Percentiles rank a stretch among this genome's conserved stretches.
These are phyloP conservation scores for Tipula confusa DNA, from an alignment of 2,888 invertebrate genomes.

Conservation along the genomic window DNA sequence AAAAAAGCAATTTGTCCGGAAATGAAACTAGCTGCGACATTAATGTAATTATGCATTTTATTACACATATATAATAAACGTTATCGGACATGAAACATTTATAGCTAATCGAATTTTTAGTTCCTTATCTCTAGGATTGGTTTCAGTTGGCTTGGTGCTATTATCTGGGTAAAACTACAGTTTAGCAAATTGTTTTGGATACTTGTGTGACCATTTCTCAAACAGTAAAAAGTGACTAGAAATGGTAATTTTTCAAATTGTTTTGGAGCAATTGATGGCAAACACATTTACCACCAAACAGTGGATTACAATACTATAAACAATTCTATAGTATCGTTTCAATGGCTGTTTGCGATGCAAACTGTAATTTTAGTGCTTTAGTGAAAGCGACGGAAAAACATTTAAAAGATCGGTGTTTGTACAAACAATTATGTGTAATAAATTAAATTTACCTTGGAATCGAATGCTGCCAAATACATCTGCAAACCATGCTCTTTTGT, in stretches of 20 bases:
- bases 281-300: neutral
- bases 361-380: too few species aligned
- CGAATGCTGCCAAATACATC: neutral
- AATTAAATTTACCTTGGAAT: neutral
- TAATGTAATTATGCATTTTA: neutral
- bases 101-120: neutral
- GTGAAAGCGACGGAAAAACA: too few species aligned
- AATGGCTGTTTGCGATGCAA: too few species aligned
- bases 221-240: neutral
- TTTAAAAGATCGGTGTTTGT: neutral
- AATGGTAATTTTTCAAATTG: neutral
- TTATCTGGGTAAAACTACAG: conserved; percentile 35
- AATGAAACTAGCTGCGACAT: neutral
- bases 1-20: neutral
- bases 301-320: neutral
- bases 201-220: neutral
- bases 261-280: neutral
- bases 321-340: neutral
- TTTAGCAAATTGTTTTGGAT: conserved; percentile 33
- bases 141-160: conserved; percentile 34
- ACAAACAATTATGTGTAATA: neutral
- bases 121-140: neutral
- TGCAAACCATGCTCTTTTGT: neutral
- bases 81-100: neutral
- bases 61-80: neutral